A percentile compares a stretch with the other conserved stretches of the same genome.
Conservation (phyloP, 2,113 vertebrate genomes). For the Tetrao urogallus region DNA sequence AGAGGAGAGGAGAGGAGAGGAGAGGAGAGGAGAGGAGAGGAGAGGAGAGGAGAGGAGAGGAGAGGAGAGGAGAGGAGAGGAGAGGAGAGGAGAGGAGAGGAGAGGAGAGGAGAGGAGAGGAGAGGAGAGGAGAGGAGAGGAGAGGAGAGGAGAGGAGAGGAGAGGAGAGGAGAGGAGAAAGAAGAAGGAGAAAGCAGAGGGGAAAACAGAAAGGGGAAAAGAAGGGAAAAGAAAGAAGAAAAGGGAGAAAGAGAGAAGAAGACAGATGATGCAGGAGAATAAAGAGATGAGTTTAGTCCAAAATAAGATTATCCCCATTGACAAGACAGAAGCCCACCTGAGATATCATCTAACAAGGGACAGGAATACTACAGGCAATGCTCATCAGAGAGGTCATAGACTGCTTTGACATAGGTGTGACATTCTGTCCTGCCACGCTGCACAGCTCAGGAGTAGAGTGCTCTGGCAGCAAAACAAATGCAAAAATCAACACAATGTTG, state of each 20-base stretch:
- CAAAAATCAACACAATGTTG: background rate
- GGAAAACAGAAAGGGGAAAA: background rate
- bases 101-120: background rate
- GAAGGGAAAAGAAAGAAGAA: accelerated
- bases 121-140: background rate
- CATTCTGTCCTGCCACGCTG: background rate
- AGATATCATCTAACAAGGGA: background rate
- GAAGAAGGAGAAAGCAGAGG: background rate
- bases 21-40: background rate
- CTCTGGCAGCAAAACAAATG: background rate
- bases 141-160: too few species aligned
- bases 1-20: background rate
- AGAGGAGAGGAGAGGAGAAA: background rate
- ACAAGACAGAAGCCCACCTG: background rate
- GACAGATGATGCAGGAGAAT: background rate
- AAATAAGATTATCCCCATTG: background rate
- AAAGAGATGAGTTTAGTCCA: background rate
- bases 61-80: too few species aligned
- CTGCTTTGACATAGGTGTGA: background rate
- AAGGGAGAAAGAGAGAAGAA: too few species aligned
- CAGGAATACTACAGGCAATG: accelerated
- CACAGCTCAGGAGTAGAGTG: background rate
- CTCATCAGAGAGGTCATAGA: background rate
- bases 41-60: background rate
- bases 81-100: too few species aligned